Evolutionary conservation across 2,113 vertebrate species (phyloP).

Genomic region (Leptosomus discolor): DNA sequence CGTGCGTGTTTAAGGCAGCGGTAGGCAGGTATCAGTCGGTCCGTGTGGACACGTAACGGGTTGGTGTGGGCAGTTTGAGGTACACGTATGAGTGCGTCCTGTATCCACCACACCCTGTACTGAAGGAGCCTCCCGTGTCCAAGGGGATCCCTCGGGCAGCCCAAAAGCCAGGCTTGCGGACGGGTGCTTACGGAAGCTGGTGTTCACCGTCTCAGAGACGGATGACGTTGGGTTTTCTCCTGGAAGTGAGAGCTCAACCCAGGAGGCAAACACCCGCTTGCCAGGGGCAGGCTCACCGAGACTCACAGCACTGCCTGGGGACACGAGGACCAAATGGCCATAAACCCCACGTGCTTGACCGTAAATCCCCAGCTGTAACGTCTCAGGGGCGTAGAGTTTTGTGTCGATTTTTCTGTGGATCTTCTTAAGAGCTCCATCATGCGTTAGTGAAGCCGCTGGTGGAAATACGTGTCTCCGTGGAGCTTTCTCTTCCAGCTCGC

Average conservation of each 20-base stretch:
- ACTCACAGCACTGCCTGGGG: background rate
- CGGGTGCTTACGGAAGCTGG: fast-evolving
- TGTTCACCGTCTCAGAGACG: background rate
- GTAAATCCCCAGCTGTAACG: fast-evolving
- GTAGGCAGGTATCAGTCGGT: fast-evolving
- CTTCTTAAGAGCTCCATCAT: background rate
- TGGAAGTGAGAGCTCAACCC: background rate
- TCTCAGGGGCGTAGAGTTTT: background rate
- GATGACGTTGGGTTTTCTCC: background rate
- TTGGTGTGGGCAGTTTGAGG: background rate
- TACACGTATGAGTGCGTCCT: fast-evolving
- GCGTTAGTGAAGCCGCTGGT: fast-evolving
- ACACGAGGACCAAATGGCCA: background rate
- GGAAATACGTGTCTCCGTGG: fast-evolving
- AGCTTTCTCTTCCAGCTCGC: background rate
- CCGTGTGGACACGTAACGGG: fast-evolving
- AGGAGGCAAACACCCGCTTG: background rate
- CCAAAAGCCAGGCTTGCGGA: background rate
- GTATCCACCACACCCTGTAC: background rate
- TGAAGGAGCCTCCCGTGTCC: background rate
- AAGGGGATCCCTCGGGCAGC: fast-evolving
- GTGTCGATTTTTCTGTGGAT: background rate
- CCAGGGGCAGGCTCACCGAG: background rate
- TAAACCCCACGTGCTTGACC: background rate
- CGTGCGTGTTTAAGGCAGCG: no score